Evolutionary conservation across 2,797 vertebrate species (phyloP).

Genomic region (Tragopan temminckii): DNA sequence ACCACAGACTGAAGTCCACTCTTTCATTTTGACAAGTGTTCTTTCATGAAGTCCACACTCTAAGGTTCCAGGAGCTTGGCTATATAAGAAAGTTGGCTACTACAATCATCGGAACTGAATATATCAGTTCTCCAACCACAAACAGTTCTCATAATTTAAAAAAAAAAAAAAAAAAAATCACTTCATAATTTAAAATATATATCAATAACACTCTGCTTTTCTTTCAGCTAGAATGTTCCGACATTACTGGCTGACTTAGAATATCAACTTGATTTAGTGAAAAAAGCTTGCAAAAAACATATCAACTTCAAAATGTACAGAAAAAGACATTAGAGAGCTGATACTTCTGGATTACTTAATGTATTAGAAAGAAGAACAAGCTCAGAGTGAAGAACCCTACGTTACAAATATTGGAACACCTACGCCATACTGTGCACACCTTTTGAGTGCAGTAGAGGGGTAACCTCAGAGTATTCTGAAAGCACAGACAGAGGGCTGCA

Average conservation of each 20-base stretch:
- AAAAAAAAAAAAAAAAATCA: not conserved
- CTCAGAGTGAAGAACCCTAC: slow-evolving; percentile 26
- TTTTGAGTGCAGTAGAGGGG: not conserved
- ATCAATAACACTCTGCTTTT: not conserved
- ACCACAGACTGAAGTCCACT: not conserved
- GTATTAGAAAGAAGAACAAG: slow-evolving; percentile 62
- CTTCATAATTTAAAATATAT: slow-evolving; percentile 61
- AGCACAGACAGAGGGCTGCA: not conserved
- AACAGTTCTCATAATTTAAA: slow-evolving; percentile 40
- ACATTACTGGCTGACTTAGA: not conserved
- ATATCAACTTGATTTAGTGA: slow-evolving; percentile 30
- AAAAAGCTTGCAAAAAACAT: slow-evolving; percentile 71
- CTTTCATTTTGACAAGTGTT: not conserved
- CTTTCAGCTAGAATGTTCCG: slow-evolving; percentile 23
- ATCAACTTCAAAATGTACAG: slow-evolving; percentile 65
- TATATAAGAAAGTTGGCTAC: not conserved
- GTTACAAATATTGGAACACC: slow-evolving; percentile 47
- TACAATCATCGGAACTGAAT: not conserved
- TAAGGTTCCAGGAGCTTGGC: not conserved
- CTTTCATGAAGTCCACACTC: not conserved
- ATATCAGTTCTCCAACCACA: not conserved
- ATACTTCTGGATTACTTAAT: slow-evolving; percentile 46
- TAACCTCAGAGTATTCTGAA: slow-evolving; percentile 44
- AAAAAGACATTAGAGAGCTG: slow-evolving; percentile 62
- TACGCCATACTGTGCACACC: slow-evolving; percentile 6